Conservation (phyloP, 2,113 vertebrate species). For the Rissa tridactyla region DNA sequence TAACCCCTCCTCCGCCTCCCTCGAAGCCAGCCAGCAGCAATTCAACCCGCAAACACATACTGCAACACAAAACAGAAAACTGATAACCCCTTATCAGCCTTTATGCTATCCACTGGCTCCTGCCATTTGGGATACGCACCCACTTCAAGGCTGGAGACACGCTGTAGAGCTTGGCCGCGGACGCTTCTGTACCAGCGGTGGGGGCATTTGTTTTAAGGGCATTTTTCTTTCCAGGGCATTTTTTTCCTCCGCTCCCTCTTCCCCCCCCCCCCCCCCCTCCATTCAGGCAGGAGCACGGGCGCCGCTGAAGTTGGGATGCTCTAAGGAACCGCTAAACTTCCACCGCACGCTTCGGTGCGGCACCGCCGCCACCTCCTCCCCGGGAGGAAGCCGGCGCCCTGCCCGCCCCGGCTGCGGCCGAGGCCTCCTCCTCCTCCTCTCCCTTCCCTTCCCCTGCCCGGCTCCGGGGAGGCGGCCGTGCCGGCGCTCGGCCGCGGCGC, state of each 20-base stretch:
- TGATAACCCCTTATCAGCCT: background rate
- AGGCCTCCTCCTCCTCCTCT: background rate
- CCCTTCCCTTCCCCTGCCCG: background rate
- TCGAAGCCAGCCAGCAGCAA: background rate
- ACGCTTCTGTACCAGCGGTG: background rate
- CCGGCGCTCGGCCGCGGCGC: background rate
- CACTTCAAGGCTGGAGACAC: background rate
- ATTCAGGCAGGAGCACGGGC: background rate
- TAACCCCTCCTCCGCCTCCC: slow-evolving; percentile 22
- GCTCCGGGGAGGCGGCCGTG: background rate
- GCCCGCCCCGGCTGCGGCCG: background rate
- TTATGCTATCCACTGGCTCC: background rate
- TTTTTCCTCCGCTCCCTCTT: background rate
- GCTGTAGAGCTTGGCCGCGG: background rate
- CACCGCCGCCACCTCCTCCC: background rate
- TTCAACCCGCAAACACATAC: background rate
- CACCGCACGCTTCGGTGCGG: slow-evolving; percentile 18
- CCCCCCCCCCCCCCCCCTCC: background rate
- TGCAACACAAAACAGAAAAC: background rate
- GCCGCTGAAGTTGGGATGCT: slow-evolving; percentile 37
- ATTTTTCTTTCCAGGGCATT: background rate
- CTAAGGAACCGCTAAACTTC: slow-evolving; percentile 29
- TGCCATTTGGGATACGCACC: background rate
- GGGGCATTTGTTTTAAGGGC: background rate
- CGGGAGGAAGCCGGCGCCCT: background rate